Base-by-base conservation (phyloP, 2,113 vertebrate genomes). In the Chauna torquata region DNA sequence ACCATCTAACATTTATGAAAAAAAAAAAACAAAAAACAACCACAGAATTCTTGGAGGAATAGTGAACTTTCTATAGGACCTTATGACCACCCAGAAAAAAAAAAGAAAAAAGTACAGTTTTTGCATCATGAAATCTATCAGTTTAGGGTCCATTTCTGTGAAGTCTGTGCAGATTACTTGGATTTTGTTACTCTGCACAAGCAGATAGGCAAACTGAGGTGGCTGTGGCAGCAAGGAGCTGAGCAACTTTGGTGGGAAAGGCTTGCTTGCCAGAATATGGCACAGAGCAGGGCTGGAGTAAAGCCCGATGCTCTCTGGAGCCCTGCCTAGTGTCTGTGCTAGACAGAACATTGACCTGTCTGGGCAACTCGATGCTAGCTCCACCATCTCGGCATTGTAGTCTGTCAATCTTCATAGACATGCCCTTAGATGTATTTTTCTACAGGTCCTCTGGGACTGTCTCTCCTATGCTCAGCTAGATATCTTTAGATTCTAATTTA, bases 401-500 rank as follows among this genome's bases (percentile, higher is more conserved):
- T 38, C 85, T 50, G 52, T 36, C 3, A 4, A 80, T 23, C 70
- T 61, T 38, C 13, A 5, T 23, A 58, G 61, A 45, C 45, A 34
- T 44, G 20, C 16, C 55, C 81, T 81, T 8, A 80, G 62, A 62
- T 8, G 8, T 54, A 22, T 49, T 71, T 32, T 76, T 80, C 25
- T 59, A 83, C 77, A 45, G 22, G 18, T 82, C 82, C 44, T 61
- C 42, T 81, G 92, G 50, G 85, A 71, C 50, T 27, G 30, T 62
- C n/a, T 75, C 8, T 90, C 22, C 71, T 30, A 11, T 40, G 34
- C 59, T 78, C 64, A 71, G 14, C 55, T 70, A 59, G 69, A 78
- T 30, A 44, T 68, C 55, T 90, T 87, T 70, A 90, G 47, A 71
- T 93, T 55, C 94, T 94, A 92, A 82, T 88, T 91, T 84, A 78